Evolutionary conservation across 1,140 invertebrate genomes (phyloP), one percentile per base, ranked within the genome.

Genomic region (Ostrea edulis): DNA sequence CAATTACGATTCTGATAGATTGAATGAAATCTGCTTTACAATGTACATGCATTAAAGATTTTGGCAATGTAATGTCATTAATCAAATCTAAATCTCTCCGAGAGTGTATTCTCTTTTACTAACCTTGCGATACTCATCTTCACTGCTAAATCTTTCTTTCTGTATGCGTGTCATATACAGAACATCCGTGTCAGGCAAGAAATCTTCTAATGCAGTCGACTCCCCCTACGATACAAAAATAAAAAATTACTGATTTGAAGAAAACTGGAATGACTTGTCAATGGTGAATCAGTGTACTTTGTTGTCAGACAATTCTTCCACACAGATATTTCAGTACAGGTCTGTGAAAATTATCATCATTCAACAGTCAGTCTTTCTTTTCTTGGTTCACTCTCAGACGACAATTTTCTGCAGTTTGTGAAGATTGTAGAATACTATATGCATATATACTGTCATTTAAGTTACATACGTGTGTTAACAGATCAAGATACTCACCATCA

Each of bases 131-230:
- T 99, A 99, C 92, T 99, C 98, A 89, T 97, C 97, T 91, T 97
- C 95, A 55, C 96, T 97, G 0, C 95, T 92, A 95, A 99, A 99
- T 90, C 99, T 96, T 95, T 99, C 99, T 52, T 97, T 96, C 94
- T 99, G 99, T 91, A 99, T 99, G 89, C 99, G 96, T 0, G 99
- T 99, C 97, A 99, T 98, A 92, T 99, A 99, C 2, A 99, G 94
- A 20, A 99, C 98, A 96, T 99, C 99, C 8, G 98, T 99, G 85
- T 98, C 97, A 0, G 97, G 96, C 11, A 99, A 94, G 17, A 97
- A 98, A 71, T 97, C 97, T 94, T 99, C 97, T 68, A 99, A 95
- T 22, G 94, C 96, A 2, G 93, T 93, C 90, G 96, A 97, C 82
- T 96, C 96, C 86, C 96, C 95, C 95, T 97, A 87, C 86, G 82